These are phyloP conservation scores for Calycopis cecrops DNA, from an alignment of 1,140 invertebrate genomes.

Conservation along the genomic window DNA sequence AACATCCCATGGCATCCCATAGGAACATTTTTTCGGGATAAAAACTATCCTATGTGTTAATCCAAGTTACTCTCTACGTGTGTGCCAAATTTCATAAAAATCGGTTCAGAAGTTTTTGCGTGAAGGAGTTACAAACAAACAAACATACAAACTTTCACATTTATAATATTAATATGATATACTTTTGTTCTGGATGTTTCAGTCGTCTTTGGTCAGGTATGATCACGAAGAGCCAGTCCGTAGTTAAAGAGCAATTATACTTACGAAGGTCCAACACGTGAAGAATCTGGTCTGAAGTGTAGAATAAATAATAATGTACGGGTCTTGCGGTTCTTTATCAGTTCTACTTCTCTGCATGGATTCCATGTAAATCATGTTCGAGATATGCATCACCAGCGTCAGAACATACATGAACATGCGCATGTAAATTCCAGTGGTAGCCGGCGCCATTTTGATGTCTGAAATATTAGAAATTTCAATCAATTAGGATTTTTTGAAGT, in stretches of 20 bases:
- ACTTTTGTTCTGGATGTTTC: neutral
- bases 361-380: constrained; percentile 30
- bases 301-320: constrained; percentile 22
- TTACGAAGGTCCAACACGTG: constrained; percentile 44
- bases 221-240: neutral
- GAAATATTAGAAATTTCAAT: constrained; percentile 16
- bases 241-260: constrained; percentile 16
- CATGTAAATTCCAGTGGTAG: constrained; percentile 11
- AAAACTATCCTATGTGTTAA: too few relatives aligned
- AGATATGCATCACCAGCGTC: constrained; percentile 30
- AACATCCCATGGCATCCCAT: too few relatives aligned
- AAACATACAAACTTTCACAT: too few relatives aligned
- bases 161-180: too few relatives aligned
- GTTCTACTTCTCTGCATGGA: neutral
- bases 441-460: constrained; percentile 21
- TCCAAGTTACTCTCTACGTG: too few relatives aligned
- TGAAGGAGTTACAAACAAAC: too few relatives aligned
- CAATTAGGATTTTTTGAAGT: too few relatives aligned
- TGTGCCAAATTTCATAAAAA: too few relatives aligned
- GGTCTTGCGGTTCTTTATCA: constrained; percentile 17
- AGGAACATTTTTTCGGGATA: too few relatives aligned
- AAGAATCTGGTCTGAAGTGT: constrained; percentile 31
- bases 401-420: constrained; percentile 29
- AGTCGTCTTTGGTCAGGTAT: too few relatives aligned
- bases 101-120: too few relatives aligned